phyloP scores from a whole-genome alignment of 2,797 vertebrate species.

The Lithobates pipiens region DNA sequence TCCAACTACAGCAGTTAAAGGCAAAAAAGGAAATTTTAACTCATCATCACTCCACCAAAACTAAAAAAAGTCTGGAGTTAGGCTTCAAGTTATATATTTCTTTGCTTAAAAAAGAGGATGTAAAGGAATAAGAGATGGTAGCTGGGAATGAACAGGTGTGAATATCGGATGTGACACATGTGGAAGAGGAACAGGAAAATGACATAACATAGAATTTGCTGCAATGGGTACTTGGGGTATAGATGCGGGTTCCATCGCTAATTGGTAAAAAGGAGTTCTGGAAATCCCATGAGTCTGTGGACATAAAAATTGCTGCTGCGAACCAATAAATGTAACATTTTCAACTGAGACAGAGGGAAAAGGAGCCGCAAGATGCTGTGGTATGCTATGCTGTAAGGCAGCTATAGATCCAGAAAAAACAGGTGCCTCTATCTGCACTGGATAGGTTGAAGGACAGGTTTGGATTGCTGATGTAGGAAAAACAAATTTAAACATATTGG shows the following conservation, averaged over 20 bases:
- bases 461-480: constrained; percentile 69
- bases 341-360: constrained; percentile 60
- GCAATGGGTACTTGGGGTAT: constrained; percentile 77
- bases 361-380: constrained; percentile 75
- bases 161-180: constrained; percentile 71
- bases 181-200: constrained; percentile 76
- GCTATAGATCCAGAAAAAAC: constrained; percentile 80
- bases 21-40: too few relatives aligned
- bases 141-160: constrained; percentile 76
- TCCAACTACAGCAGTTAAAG: too few relatives aligned
- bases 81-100: neutral
- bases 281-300: constrained; percentile 77
- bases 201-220: constrained; percentile 75
- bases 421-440: constrained; percentile 75
- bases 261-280: constrained; percentile 76
- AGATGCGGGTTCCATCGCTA: constrained; percentile 72
- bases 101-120: constrained; percentile 80
- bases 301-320: constrained; percentile 77
- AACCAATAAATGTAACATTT: constrained; percentile 77
- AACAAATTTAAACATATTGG: constrained; percentile 78
- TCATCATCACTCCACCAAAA: too few relatives aligned
- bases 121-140: constrained; percentile 80
- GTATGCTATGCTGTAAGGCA: constrained; percentile 80
- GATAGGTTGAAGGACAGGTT: constrained; percentile 66
- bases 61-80: too few relatives aligned